These are phyloP conservation scores for Lysandra coridon DNA, from an alignment of 2,888 invertebrate genomes.

Conservation along the genomic window DNA sequence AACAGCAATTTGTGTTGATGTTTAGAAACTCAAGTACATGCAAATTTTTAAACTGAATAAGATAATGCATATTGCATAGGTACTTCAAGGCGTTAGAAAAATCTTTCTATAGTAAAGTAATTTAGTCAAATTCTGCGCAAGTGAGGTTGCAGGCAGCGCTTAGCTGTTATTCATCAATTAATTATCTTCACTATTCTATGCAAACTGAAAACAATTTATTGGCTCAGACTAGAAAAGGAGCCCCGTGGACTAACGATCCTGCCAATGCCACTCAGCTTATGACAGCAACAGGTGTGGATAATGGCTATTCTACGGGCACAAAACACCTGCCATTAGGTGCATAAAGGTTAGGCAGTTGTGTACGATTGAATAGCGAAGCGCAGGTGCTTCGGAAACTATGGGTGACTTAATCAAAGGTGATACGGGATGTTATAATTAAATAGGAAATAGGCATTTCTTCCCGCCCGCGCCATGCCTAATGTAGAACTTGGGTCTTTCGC, in stretches of 20 bases:
- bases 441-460: background rate
- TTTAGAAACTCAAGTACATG: background rate
- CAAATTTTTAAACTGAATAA: background rate
- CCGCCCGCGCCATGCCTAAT: background rate
- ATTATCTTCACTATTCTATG: background rate
- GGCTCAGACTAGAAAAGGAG: background rate
- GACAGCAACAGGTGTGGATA: slow-evolving; percentile 28
- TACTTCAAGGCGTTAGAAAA: background rate
- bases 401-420: slow-evolving; percentile 18
- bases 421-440: background rate
- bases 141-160: background rate
- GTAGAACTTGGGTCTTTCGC: background rate
- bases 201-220: background rate
- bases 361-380: slow-evolving; percentile 8
- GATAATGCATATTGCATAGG: background rate
- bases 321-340: slow-evolving; percentile 36
- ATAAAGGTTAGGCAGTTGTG: slow-evolving; percentile 34
- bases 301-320: slow-evolving; percentile 8
- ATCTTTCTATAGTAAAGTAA: background rate
- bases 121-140: too few species aligned
- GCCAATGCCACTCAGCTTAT: slow-evolving; percentile 22
- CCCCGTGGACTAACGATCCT: slow-evolving; percentile 10
- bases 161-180: background rate
- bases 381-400: slow-evolving; percentile 16
- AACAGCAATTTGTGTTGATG: background rate